Percentiles rank a stretch among this genome's conserved stretches.
Conservation (phyloP, 1,140 invertebrate genomes). For the Monochamus saltuarius region DNA sequence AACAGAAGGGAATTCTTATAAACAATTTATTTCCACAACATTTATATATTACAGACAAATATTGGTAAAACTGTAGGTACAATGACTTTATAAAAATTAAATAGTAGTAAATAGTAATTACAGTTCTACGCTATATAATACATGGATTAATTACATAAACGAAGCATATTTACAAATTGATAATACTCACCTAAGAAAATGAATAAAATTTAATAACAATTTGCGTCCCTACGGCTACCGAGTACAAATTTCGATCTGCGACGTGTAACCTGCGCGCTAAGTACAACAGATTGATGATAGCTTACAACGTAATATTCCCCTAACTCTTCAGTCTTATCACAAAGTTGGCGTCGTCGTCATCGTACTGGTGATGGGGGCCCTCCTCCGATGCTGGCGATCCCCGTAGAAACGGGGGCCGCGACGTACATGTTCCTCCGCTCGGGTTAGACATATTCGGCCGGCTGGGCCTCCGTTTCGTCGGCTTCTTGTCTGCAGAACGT, state of each 20-base stretch:
- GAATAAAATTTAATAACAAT: neutral
- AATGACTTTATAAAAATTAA: slow-evolving; percentile 15
- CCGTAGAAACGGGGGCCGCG: neutral
- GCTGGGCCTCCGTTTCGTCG: slow-evolving; percentile 19
- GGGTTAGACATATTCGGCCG: slow-evolving; percentile 31
- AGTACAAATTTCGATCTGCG: no score
- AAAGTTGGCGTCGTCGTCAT: slow-evolving; percentile 13
- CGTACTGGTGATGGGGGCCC: neutral
- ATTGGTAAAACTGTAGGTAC: slow-evolving; percentile 10
- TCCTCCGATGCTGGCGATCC: neutral
- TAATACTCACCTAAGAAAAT: neutral
- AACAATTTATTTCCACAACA: slow-evolving; percentile 3
- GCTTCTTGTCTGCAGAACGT: slow-evolving; percentile 46
- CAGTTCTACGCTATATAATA: slow-evolving; percentile 11
- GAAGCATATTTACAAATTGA: slow-evolving; percentile 1
- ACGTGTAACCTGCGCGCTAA: no score
- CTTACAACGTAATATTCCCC: no score
- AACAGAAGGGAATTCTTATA: no score
- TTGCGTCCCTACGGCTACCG: no score
- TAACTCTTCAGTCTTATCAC: slow-evolving; percentile 28
- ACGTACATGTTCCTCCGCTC: neutral
- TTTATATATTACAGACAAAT: slow-evolving; percentile 14
- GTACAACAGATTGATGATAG: no score
- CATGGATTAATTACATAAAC: slow-evolving; percentile 12
- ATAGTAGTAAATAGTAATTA: neutral